These are phyloP conservation scores for Brachypalpus laphriformis DNA, from an alignment of 2,888 invertebrate species.

Conservation along the genomic window DNA sequence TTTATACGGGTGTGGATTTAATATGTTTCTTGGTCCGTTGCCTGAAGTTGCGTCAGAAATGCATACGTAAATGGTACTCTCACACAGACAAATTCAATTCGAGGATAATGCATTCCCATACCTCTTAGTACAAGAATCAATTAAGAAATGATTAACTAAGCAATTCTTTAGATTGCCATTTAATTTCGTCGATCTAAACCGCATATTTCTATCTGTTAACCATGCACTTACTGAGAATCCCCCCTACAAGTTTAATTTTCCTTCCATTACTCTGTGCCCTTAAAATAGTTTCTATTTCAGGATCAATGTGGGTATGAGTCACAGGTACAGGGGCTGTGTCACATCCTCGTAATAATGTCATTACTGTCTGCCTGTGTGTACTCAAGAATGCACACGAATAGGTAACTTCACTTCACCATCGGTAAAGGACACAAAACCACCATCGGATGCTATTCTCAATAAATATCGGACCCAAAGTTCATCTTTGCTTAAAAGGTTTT, in stretches of 20 bases:
- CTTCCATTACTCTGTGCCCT: not conserved
- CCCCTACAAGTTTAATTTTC: not conserved
- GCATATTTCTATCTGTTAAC: not conserved
- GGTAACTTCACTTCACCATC: conserved; percentile 47
- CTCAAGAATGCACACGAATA: conserved; percentile 12
- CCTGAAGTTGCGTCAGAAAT: too few relatives aligned
- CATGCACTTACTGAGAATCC: not conserved
- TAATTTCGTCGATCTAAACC: not conserved
- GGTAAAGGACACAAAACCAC: conserved; percentile 37
- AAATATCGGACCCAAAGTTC: conserved; percentile 27
- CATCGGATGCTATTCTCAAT: conserved; percentile 23
- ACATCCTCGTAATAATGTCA: conserved; percentile 19
- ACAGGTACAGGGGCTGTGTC: not conserved
- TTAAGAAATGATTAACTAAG: not conserved
- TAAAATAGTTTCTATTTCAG: conserved; percentile 55
- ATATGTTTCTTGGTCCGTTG: too few relatives aligned
- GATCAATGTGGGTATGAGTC: not conserved
- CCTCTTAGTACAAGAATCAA: not conserved
- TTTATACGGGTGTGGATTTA: too few relatives aligned
- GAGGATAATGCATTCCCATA: not conserved
- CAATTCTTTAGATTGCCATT: not conserved
- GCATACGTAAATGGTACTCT: too few relatives aligned
- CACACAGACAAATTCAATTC: too few relatives aligned
- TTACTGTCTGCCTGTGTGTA: conserved; percentile 12
- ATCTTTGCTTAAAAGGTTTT: not conserved